Percentiles rank a stretch among this genome's conserved stretches.
Conservation (phyloP, 2,797 vertebrate genomes). For the Sarcophilus harrisii region DNA sequence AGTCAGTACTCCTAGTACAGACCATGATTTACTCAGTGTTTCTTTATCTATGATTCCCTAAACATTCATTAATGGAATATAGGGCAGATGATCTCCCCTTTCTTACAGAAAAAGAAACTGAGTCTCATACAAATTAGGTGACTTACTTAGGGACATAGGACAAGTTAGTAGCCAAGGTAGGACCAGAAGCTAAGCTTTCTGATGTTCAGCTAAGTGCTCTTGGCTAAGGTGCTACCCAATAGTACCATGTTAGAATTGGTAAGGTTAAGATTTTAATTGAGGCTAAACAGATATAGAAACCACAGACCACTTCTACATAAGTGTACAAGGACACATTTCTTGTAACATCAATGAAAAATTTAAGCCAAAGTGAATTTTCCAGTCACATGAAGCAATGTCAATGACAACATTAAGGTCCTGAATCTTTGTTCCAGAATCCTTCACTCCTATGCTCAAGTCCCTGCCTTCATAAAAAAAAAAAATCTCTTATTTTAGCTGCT, state of each 20-base stretch:
- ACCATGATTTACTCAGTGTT: no score
- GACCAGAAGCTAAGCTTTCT: neutral
- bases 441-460: neutral
- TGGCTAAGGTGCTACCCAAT: neutral
- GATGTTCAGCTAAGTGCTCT: neutral
- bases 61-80: neutral
- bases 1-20: neutral
- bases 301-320: neutral
- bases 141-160: neutral
- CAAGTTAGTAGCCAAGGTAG: neutral
- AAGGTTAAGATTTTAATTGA: neutral
- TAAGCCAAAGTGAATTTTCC: constrained; percentile 21
- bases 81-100: neutral
- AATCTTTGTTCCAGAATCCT: neutral
- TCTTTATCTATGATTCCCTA: neutral
- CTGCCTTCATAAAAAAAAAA: neutral
- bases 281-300: neutral
- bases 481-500: neutral
- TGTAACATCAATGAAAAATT: neutral
- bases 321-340: neutral
- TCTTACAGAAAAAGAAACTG: neutral
- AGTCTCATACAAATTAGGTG: neutral
- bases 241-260: neutral
- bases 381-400: neutral
- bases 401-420: neutral